Percentiles rank a stretch among this genome's conserved stretches.
Evolutionary conservation across 2,797 vertebrate species (phyloP).

Genomic region (Phoebastria nigripes): DNA sequence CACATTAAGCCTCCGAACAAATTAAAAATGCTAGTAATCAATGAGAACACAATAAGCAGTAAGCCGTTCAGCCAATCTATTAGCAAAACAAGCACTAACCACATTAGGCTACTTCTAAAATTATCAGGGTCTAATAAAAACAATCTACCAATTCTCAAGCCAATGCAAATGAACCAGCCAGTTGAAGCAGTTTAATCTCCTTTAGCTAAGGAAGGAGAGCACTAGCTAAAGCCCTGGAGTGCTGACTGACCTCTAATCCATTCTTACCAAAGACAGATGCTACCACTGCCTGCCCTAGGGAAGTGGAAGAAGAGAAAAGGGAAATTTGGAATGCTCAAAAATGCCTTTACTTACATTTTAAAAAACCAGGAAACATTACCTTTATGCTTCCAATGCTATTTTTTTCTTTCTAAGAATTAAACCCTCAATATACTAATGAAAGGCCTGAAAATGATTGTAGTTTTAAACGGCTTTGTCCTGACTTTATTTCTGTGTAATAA

Average conservation of each 20-base stretch:
- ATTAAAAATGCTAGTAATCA: neutral
- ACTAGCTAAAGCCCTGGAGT: neutral
- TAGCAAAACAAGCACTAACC: neutral
- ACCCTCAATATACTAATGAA: neutral
- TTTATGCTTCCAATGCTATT: neutral
- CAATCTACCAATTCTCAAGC: neutral
- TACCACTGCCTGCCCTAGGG: neutral
- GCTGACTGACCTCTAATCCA: neutral
- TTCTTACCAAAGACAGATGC: neutral
- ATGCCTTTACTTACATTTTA: neutral
- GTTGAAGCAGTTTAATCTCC: neutral
- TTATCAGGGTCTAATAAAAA: neutral
- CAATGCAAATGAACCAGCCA: neutral
- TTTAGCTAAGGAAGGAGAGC: neutral
- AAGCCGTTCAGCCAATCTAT: neutral
- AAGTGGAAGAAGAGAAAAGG: neutral
- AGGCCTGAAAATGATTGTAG: neutral
- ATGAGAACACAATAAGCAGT: neutral
- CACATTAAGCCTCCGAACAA: neutral
- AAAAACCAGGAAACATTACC: neutral
- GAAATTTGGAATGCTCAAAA: neutral
- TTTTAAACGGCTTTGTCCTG: slow-evolving; percentile 3
- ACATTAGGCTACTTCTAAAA: neutral
- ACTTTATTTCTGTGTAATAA: slow-evolving; percentile 20
- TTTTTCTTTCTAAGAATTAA: neutral